These are phyloP conservation scores for Aspiorhynchus laticeps DNA, from an alignment of 2,113 vertebrate species.

Conservation along the genomic window DNA sequence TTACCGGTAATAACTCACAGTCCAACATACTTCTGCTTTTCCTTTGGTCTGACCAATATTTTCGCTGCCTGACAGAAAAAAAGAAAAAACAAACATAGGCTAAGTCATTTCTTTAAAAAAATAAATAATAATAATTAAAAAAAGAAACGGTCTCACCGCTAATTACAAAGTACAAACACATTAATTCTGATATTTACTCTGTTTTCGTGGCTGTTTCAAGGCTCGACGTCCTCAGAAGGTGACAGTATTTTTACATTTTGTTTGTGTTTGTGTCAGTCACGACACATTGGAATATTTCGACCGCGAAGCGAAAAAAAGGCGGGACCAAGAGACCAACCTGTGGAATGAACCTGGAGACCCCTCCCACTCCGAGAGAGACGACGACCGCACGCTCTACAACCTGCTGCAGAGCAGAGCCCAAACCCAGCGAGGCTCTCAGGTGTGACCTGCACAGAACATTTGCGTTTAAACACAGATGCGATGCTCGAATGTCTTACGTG, in stretches of 20 bases:
- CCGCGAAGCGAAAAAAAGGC: conserved; percentile 78
- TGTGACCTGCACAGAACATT: conserved; percentile 25
- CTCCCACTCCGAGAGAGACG: conserved; percentile 79
- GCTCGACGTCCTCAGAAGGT: conserved; percentile 1
- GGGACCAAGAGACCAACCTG: conserved; percentile 82
- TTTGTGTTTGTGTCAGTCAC: conserved; percentile 58
- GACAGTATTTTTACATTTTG: conserved; percentile 29
- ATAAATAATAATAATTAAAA: too few relatives aligned
- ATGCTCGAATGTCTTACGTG: too few relatives aligned
- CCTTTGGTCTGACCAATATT: background rate
- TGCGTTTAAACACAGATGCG: background rate
- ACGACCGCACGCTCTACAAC: conserved; percentile 77
- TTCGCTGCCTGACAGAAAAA: background rate
- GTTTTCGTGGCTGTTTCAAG: too few relatives aligned
- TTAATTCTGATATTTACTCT: background rate
- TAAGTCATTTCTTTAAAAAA: too few relatives aligned
- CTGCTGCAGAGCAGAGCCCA: conserved; percentile 77
- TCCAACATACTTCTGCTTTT: background rate
- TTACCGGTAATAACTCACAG: background rate
- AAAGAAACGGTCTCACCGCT: background rate
- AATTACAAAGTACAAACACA: background rate
- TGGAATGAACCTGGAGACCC: conserved; percentile 81
- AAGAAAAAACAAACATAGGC: background rate
- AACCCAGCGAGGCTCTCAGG: conserved; percentile 78
- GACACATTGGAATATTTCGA: conserved; percentile 82